Percentiles rank a stretch among this genome's conserved stretches.
These are phyloP conservation scores for Amblyjoppa fuscipennis DNA, from an alignment of 2,888 invertebrate genomes.

Conservation along the genomic window DNA sequence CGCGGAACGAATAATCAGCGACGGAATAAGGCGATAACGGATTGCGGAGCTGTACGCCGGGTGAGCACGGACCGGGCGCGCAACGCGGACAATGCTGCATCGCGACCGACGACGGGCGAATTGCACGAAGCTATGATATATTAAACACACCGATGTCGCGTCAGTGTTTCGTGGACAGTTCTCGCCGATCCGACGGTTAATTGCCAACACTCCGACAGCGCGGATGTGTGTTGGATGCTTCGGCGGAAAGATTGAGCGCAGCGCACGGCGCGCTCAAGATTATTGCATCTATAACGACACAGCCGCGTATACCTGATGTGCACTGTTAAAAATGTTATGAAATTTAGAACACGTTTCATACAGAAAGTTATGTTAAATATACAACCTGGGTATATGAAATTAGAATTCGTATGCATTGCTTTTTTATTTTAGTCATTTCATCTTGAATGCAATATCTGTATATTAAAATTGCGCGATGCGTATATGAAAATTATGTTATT, in stretches of 20 bases:
- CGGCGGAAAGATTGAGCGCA: constrained; percentile 71
- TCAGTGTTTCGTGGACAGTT: constrained; percentile 66
- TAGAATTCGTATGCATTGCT: too few relatives aligned
- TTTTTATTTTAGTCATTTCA: too few relatives aligned
- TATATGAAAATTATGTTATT: too few relatives aligned
- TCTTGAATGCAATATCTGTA: too few relatives aligned
- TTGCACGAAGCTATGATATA: constrained; percentile 64
- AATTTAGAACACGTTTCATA: too few relatives aligned
- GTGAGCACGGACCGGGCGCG: neutral
- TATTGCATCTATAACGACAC: constrained; percentile 74
- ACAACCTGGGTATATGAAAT: too few relatives aligned
- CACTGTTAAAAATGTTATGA: too few relatives aligned
- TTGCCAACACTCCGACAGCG: constrained; percentile 53
- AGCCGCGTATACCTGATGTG: constrained; percentile 16
- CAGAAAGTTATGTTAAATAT: too few relatives aligned
- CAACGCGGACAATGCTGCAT: constrained; percentile 31
- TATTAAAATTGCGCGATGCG: too few relatives aligned
- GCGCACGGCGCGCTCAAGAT: constrained; percentile 55
- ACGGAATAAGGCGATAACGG: constrained; percentile 27
- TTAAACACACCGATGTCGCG: constrained; percentile 62
- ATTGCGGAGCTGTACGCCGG: constrained; percentile 11
- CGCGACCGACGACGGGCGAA: constrained; percentile 12
- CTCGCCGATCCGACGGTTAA: constrained; percentile 65
- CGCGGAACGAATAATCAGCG: constrained; percentile 6
- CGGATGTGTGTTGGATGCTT: constrained; percentile 69